Evolutionary conservation across 1,140 invertebrate genomes (phyloP).

Genomic region (Sinella curviseta): DNA sequence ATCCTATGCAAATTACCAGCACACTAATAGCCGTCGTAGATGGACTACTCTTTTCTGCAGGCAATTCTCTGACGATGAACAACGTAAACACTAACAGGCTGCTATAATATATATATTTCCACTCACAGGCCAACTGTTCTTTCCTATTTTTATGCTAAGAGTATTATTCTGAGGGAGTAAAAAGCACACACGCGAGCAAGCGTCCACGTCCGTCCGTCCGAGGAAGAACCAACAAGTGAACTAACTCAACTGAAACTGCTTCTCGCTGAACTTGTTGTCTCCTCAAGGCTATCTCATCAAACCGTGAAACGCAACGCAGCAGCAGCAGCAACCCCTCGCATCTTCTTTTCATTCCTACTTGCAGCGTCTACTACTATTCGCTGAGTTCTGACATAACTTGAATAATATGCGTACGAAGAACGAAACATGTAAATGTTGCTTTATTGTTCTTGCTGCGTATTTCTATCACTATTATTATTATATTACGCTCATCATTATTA

Average conservation of each 20-base stretch:
- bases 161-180: neutral
- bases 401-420: neutral
- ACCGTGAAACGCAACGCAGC: neutral
- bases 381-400: neutral
- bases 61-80: neutral
- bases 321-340: neutral
- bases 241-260: neutral
- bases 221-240: neutral
- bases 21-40: neutral
- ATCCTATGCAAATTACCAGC: neutral
- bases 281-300: slow-evolving; percentile 19
- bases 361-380: neutral
- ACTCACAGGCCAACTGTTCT: neutral
- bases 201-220: neutral
- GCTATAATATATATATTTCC: neutral
- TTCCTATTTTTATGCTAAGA: neutral
- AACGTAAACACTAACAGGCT: neutral
- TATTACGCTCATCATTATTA: too few species aligned
- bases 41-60: neutral
- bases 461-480: neutral
- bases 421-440: neutral
- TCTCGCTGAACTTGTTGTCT: slow-evolving; percentile 11
- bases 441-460: neutral
- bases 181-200: neutral
- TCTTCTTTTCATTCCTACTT: neutral